Conservation (phyloP, 2,113 vertebrate species). For the Triplophysa tibetana region DNA sequence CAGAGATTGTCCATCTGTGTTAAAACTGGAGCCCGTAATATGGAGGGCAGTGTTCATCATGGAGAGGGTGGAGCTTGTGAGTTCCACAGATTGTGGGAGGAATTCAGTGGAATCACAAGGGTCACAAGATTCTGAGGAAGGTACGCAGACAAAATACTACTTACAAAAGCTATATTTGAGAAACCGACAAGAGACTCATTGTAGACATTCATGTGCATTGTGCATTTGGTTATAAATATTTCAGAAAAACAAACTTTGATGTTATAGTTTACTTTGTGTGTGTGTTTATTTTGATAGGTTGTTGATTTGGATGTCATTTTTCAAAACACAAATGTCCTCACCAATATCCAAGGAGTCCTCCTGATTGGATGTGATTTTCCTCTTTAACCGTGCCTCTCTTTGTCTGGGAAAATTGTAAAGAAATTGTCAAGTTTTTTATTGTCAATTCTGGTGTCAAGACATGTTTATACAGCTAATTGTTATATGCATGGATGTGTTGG, state of each 20-base stretch:
- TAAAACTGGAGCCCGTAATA: conserved; percentile 63
- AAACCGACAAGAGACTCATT: background rate
- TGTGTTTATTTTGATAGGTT: background rate
- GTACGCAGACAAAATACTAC: background rate
- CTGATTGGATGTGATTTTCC: conserved; percentile 61
- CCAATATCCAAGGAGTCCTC: conserved; percentile 70
- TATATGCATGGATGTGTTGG: background rate
- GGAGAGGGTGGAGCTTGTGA: conserved; percentile 33
- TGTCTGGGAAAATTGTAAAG: conserved; percentile 63
- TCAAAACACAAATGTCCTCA: conserved; percentile 42
- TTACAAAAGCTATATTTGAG: background rate
- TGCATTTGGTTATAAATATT: too few species aligned
- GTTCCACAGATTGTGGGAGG: conserved; percentile 49
- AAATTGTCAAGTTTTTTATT: background rate
- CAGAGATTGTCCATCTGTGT: conserved; percentile 58
- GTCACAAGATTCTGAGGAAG: conserved; percentile 68
- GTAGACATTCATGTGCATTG: too few species aligned
- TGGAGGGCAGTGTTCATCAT: conserved; percentile 58
- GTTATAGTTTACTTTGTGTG: background rate
- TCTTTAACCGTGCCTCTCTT: conserved; percentile 75
- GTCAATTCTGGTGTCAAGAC: background rate
- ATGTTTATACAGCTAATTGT: background rate
- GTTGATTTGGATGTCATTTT: background rate
- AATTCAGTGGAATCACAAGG: conserved; percentile 70
- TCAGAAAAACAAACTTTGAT: too few species aligned